Percentiles rank a stretch among this genome's conserved stretches.
These are phyloP conservation scores for Brachionus calyciflorus DNA, from an alignment of 1,140 invertebrate species.

Conservation along the genomic window DNA sequence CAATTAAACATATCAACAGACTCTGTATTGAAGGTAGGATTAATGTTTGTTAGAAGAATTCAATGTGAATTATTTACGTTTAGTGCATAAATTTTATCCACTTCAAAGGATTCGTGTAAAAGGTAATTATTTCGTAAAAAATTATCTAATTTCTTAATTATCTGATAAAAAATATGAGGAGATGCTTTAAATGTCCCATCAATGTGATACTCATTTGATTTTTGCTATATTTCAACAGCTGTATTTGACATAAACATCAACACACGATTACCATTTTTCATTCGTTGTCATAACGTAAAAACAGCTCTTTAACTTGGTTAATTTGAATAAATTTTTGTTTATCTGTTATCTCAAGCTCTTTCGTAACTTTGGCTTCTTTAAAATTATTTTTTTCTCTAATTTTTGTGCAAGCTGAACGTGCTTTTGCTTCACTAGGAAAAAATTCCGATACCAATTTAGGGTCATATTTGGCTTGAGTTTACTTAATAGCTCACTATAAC, in stretches of 20 bases:
- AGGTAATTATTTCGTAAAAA: no score
- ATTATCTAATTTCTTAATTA: no score
- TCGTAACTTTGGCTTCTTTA: neutral
- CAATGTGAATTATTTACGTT: no score
- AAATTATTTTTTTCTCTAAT: neutral
- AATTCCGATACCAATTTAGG: neutral
- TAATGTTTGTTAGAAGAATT: no score
- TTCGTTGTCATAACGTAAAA: neutral
- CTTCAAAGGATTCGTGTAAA: no score
- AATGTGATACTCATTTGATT: neutral
- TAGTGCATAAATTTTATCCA: no score
- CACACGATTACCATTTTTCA: neutral
- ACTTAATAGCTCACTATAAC: neutral
- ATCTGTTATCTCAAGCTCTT: neutral
- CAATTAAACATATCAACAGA: no score
- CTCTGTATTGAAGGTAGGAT: no score
- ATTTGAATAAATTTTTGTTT: neutral
- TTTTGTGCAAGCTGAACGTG: neutral
- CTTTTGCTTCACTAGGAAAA: neutral
- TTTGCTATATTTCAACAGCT: neutral
- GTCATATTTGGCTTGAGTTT: neutral
- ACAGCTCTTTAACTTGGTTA: neutral
- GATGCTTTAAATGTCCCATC: neutral
- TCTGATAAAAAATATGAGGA: neutral
- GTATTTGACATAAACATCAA: constrained; percentile 7